Base-by-base conservation (phyloP, 2,113 vertebrate species). In the Menura novaehollandiae region DNA sequence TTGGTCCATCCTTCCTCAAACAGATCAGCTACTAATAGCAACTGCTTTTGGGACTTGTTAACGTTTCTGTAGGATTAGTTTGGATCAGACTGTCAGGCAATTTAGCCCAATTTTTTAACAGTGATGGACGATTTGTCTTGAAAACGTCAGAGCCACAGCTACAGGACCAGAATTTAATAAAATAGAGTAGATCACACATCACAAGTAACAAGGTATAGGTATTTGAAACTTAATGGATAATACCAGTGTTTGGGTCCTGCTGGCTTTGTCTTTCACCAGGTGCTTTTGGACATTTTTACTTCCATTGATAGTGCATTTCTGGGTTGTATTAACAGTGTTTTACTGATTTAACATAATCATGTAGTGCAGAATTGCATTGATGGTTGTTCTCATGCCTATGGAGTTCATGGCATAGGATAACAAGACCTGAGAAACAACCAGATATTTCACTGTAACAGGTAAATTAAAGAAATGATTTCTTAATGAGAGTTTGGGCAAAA, bases 11-110 rank as follows among this genome's bases (percentile, higher is more conserved):
- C 68, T 91, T 73, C 79, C 73, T 84, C 41, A 63, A 74, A 71
- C 26, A 87, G 49, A 94, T 77, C 83, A 91, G 49, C 76, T 92
- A 60, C 76, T 93, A 91, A 93, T 71, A 86, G 90, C 52, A 89
- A 67, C 66, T 58, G 71, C n/a, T 80, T 78, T 77, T 41, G 68
- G 51, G 39, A 46, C 79, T 72, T 69, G 41, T 71, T 91, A 86
- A 41, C 5, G 7, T 69, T 83, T 89, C 60, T 77, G 68, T 56
- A 55, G 63, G 68, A 71, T 76, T 71, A 74, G 27, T 51, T 47
- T 88, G 90, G 47, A 82, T 74, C 72, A 95, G 85, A 22, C 41
- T 56, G 46, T 15, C 55, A 33, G 76, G 12, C 51, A 76, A 35
- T 80, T 74, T 77, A 92, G 28, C 58, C 32, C 55, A 72, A 32